Evolutionary conservation across 1,140 invertebrate species (phyloP).

Genomic region (Solen grandis): DNA sequence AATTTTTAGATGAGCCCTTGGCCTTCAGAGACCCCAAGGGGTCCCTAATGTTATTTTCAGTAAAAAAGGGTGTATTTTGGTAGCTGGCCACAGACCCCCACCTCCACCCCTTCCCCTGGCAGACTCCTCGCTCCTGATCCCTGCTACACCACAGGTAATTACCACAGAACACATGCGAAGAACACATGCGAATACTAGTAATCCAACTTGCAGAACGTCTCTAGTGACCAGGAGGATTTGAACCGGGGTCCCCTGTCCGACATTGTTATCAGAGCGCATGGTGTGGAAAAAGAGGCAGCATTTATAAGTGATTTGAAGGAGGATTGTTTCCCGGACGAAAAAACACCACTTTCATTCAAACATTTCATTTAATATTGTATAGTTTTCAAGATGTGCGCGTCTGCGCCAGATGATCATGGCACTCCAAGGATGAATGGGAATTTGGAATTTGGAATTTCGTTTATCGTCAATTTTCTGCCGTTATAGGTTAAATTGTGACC

Average conservation of each 20-base stretch:
- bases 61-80: neutral
- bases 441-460: neutral
- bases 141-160: neutral
- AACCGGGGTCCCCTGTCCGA: neutral
- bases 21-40: constrained; percentile 33
- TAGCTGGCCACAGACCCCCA: neutral
- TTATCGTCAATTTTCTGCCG: neutral
- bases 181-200: neutral
- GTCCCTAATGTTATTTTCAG: constrained; percentile 24
- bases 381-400: neutral
- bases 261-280: neutral
- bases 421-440: neutral
- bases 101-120: neutral
- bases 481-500: neutral
- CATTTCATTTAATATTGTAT: neutral
- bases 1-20: constrained; percentile 37
- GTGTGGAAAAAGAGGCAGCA: neutral
- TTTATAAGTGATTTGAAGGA: neutral
- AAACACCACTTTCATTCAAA: neutral
- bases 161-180: neutral
- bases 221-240: neutral
- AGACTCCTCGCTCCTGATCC: neutral
- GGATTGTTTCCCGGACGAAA: neutral
- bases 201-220: neutral
- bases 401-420: neutral